Base-by-base conservation (phyloP, 1,140 invertebrate species). In the Pseudomyrmex flavicornis region DNA sequence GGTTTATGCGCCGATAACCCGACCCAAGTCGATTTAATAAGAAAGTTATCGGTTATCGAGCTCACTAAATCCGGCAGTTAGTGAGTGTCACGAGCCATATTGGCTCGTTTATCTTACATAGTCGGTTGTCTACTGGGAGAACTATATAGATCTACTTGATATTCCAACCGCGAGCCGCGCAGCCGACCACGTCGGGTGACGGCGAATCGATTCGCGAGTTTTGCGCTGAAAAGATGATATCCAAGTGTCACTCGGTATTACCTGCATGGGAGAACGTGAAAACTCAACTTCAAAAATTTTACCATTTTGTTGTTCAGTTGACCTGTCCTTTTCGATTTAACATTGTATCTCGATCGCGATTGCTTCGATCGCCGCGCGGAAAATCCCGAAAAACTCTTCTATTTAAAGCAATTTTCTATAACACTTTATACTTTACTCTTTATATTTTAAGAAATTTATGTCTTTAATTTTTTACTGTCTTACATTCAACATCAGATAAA, bases 11-110 rank as follows among this genome's bases (percentile, higher is more conserved):
- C 35, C 84, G 87, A 88, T 88, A 89, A 89, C 87, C 83, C 62
- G 73, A 46, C 50, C 26, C 62, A 22, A 73, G 79, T 59, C 74
- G 88, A 89, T 85, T 91, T 91, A 92, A 91, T 92, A 91, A 91
- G 91, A 92, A 92, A 88, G 90, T 91, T 91, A 92, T 91, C 90
- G 89, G 90, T 92, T 91, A 92, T 91, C 88, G 89, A 86, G 74
- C 62, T 86, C 84, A 86, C 88, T 92, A 91, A 92, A 91, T 92
- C 90, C 90, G 85, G 86, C 90, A 91, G 89, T 92, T 92, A 91
- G 91, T 89, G 90, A 90, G 90, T 88, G 91, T 91, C 90, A 89
- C 73, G 86, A 83, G 72, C 82, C 91, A 91, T 92, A 92, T 92
- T 91, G 90, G 84, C 90, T 91, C 91, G 91, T 92, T 91, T 91